Evolutionary conservation across 2,113 vertebrate genomes (phyloP), one percentile per base, ranked within the genome.

Genomic region (Synchiropus splendidus): DNA sequence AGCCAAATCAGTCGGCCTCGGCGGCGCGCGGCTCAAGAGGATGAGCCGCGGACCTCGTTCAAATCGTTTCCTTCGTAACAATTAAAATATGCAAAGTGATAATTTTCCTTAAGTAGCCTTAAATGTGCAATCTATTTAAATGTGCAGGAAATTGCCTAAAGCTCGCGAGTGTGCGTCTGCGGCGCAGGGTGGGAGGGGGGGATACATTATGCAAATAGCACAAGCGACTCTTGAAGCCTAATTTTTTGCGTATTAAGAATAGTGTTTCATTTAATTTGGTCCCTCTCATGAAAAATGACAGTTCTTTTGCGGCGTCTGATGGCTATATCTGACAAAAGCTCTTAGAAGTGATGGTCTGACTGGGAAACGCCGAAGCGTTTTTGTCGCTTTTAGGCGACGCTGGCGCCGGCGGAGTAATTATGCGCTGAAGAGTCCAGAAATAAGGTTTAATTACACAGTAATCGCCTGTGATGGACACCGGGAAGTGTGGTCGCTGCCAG

Each of bases 391-490:
- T 92, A 94, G 92, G 94, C 94, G 92, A 97, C 92, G 90, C 91
- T 93, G 96, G 93, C 91, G 97, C 97, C 96, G 92, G 95, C 92
- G 89, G 94, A 97, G 95, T 98, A 98, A 98, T 98, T 98, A 98
- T 97, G 94, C 92, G 90, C 88, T 91, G 85, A 90, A 96, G 94
- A 93, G 91, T 96, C 88, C 90, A 96, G 95, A 97, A 98, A 97
- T 98, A 98, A 98, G 94, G 94, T 98, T 98, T 98, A 98, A 98
- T 98, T 98, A 97, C 93, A 97, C 91, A 98, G 95, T 98, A 97
- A 98, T 98, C 94, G 90, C 91, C 88, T 93, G 89, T 98, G 94
- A 98, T 97, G 95, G 95, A 97, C 95, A 94, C 90, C 83, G 88
- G 92, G 89, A 95, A 97, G 92, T 96, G 92, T 91, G 91, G 90